Percentiles rank a stretch among this genome's conserved stretches.
Evolutionary conservation across 2,888 invertebrate genomes (phyloP).

Genomic region (Melanotus villosus): DNA sequence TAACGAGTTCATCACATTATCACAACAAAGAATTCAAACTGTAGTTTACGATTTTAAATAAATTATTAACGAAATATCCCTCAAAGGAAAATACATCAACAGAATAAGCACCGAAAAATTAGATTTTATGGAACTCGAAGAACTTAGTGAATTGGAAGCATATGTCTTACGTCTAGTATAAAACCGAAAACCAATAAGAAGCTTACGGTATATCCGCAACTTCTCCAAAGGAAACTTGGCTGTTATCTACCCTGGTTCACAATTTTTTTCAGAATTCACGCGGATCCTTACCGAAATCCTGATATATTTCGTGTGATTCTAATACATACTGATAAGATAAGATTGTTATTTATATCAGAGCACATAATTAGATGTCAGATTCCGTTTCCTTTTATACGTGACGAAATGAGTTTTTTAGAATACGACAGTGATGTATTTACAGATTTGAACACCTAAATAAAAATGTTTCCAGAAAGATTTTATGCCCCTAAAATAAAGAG

Average conservation of each 20-base stretch:
- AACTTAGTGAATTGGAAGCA: constrained; percentile 18
- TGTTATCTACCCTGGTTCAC: constrained; percentile 2
- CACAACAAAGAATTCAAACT: no score
- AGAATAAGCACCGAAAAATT: no score
- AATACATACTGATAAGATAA: constrained; percentile 41
- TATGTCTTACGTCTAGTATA: constrained; percentile 15
- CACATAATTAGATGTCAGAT: constrained; percentile 44
- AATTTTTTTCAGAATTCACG: constrained; percentile 11
- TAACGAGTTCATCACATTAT: no score
- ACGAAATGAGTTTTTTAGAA: constrained; percentile 34
- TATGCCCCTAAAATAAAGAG: no score
- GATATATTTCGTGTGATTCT: constrained; percentile 32
- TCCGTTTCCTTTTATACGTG: constrained; percentile 29
- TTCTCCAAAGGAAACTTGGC: constrained; percentile 19
- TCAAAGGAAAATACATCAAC: no score
- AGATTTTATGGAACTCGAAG: no score
- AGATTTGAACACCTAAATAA: constrained; percentile 5
- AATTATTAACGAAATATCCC: no score
- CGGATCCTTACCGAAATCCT: constrained; percentile 12
- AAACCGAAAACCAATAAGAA: constrained; percentile 25
- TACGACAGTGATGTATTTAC: constrained; percentile 37
- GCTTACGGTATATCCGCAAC: constrained; percentile 25
- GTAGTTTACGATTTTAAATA: no score
- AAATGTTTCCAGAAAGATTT: no score
- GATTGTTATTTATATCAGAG: constrained; percentile 44